Base-by-base conservation (phyloP, 1,140 invertebrate genomes). In the Pinna nobilis region DNA sequence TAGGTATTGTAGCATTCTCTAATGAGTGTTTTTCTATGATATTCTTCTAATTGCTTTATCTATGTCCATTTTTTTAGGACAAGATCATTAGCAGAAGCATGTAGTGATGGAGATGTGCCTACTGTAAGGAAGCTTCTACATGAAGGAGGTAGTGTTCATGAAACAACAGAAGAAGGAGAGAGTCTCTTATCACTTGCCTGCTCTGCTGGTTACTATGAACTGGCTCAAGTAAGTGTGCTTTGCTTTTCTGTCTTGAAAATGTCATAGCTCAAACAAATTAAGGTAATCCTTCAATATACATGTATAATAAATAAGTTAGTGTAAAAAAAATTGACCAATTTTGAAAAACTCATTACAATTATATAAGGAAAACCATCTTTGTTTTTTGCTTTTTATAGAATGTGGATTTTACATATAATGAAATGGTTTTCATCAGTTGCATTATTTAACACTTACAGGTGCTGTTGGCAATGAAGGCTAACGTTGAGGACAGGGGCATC, bases 141-240 rank as follows among this genome's bases (percentile, higher is more conserved):
- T 53, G 96, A 98, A 90, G 96, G 96, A 23, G 90, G 94, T 13
- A 95, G 97, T 84, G 98, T 99, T 78, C 98, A 99, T 91, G 96
- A 97, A 67, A 96, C 98, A 87, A 99, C 97, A 3, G 97, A 99
- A 87, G 89, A 99, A 89, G 98, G 97, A 7, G 98, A 99, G 90
- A 99, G 97, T 33, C 96, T 98, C 1, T 90, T 99, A n/a, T 99
- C 97, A 1, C 90, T 99, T 59, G 97, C 98, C 0, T 98, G 97
- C 89, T 99, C 97, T 88, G 97, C 97, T 32, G 97, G 98, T 49
- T 99, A 98, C 87, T 92, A 96, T 44, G 97, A 99, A 89, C 96
- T 99, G 23, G 96, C 97, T 0, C 73, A 96, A 85, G 88, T 89
- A 75, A 60, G 64, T 50, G n/a, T n/a, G n/a, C n/a, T n/a, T n/a